Conservation (phyloP, 2,113 vertebrate species). For the Muntiacus muntjak region DNA sequence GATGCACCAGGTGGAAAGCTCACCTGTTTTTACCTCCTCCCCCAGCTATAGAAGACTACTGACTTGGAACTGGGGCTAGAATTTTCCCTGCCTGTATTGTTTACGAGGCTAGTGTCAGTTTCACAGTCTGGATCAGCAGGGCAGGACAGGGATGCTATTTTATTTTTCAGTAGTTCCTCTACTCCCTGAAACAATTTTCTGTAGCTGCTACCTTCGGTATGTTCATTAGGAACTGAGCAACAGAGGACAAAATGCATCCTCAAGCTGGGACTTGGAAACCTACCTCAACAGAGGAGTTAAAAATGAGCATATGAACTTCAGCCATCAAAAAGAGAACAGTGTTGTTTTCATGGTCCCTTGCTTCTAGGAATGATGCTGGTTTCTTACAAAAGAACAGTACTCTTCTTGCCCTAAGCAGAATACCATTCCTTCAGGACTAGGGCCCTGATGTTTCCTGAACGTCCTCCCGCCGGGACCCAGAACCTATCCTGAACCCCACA, state of each 20-base stretch:
- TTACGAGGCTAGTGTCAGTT: background rate
- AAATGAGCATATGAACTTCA: background rate
- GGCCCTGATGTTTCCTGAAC: background rate
- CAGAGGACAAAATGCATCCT: background rate
- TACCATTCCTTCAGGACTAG: background rate
- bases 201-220: background rate
- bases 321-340: background rate
- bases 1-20: background rate
- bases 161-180: background rate
- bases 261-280: background rate
- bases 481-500: background rate
- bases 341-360: background rate
- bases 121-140: background rate
- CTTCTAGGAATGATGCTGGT: background rate
- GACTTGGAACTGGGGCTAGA: background rate
- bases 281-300: background rate
- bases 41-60: background rate
- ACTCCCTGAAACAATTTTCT: background rate
- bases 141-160: background rate
- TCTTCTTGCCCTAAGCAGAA: background rate
- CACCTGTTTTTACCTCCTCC: background rate
- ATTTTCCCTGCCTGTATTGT: background rate
- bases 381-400: background rate
- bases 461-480: background rate
- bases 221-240: background rate